Conservation (phyloP, 1,140 invertebrate genomes). For the Diorhabda carinulata region DNA sequence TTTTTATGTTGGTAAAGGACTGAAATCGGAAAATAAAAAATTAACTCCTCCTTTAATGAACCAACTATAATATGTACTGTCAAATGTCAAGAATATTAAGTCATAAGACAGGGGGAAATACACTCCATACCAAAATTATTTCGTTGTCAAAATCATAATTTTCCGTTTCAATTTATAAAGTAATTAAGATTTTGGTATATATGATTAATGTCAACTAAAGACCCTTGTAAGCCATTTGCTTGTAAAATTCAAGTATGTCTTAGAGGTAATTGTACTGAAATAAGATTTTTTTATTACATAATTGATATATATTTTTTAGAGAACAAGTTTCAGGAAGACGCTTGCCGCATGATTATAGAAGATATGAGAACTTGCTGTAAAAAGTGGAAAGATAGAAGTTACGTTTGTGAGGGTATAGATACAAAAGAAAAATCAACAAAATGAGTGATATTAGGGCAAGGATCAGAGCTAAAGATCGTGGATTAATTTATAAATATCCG, state of each 20-base stretch:
- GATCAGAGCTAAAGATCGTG: slow-evolving; percentile 40
- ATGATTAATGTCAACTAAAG: slow-evolving; percentile 10
- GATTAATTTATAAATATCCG: slow-evolving; percentile 55
- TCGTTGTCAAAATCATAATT: neutral
- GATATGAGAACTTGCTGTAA: slow-evolving; percentile 63
- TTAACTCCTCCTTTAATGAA: too few species aligned
- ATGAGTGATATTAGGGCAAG: slow-evolving; percentile 37
- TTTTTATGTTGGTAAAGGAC: too few species aligned
- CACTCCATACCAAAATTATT: too few species aligned
- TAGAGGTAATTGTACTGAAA: slow-evolving; percentile 51
- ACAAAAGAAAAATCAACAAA: slow-evolving; percentile 26
- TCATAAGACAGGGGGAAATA: too few species aligned
- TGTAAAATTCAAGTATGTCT: slow-evolving; percentile 75
- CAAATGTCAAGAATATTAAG: too few species aligned
- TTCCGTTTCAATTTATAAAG: neutral
- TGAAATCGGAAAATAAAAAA: too few species aligned
- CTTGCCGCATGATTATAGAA: slow-evolving; percentile 59
- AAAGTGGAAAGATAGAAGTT: slow-evolving; percentile 55
- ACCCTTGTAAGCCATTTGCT: slow-evolving; percentile 50
- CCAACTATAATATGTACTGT: too few species aligned
- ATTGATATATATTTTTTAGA: slow-evolving; percentile 49
- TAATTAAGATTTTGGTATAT: neutral
- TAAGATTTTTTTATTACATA: slow-evolving; percentile 14
- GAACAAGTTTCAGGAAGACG: slow-evolving; percentile 63
- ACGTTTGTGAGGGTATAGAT: slow-evolving; percentile 65